Evolutionary conservation across 2,888 invertebrate genomes (phyloP).

Genomic region (Aspidiotus destructor): DNA sequence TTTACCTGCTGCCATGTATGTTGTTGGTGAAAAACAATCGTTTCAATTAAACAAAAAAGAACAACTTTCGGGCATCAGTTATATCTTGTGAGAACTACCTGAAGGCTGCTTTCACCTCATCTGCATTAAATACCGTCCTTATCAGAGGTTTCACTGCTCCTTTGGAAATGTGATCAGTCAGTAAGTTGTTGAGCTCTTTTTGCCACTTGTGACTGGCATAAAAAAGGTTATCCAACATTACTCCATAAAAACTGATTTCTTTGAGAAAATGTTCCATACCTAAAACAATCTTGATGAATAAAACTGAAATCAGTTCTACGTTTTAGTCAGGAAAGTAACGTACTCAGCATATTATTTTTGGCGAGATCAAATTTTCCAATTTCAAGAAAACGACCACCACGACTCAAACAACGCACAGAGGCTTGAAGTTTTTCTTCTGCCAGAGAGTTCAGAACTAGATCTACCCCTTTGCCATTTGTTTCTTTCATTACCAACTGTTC

Average conservation of each 20-base stretch:
- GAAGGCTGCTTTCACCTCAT: conserved; percentile 64
- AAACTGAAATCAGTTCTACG: no score
- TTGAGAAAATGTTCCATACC: conserved; percentile 58
- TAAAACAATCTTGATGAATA: conserved; percentile 34
- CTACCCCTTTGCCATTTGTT: conserved; percentile 80
- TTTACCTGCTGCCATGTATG: conserved; percentile 54
- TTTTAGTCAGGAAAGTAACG: conserved; percentile 40
- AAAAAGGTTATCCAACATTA: conserved; percentile 63
- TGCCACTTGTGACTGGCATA: conserved; percentile 48
- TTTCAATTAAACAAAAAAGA: no score
- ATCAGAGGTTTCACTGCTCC: conserved; percentile 62
- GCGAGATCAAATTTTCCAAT: conserved; percentile 78
- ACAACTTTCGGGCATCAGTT: no score
- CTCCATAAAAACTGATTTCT: conserved; percentile 65
- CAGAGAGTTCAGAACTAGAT: conserved; percentile 81
- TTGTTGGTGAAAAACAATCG: no score
- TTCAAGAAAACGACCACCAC: conserved; percentile 63
- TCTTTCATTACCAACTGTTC: conserved; percentile 70
- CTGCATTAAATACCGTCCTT: conserved; percentile 52
- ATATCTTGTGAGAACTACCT: conserved; percentile 41
- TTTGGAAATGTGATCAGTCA: conserved; percentile 54
- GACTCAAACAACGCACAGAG: conserved; percentile 52
- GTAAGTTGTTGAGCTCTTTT: conserved; percentile 46
- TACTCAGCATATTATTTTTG: conserved; percentile 52
- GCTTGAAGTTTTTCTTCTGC: conserved; percentile 81